Conservation (phyloP, 2,888 invertebrate genomes). For the Atherix ibis region DNA sequence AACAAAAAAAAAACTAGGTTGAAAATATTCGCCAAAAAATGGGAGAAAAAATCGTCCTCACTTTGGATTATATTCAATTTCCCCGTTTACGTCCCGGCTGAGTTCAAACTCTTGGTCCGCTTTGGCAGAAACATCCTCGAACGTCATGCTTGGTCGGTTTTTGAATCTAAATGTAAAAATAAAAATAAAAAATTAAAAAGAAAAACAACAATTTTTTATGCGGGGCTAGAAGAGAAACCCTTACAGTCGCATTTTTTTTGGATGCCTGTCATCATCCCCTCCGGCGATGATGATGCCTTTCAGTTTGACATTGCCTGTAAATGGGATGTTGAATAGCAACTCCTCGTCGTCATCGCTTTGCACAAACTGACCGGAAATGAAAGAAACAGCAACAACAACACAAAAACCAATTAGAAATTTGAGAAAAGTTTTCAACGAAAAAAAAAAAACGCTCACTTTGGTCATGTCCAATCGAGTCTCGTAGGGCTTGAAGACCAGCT, state of each 20-base stretch:
- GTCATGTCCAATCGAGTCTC: slow-evolving; percentile 63
- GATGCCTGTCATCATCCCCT: slow-evolving; percentile 75
- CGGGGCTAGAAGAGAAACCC: too few species aligned
- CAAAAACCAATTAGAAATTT: too few species aligned
- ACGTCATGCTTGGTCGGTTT: slow-evolving; percentile 86
- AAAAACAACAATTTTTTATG: slow-evolving; percentile 4
- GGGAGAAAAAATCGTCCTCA: slow-evolving; percentile 23
- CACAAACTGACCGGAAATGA: slow-evolving; percentile 84
- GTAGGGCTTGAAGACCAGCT: slow-evolving; percentile 82
- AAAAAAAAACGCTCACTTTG: slow-evolving; percentile 39
- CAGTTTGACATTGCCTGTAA: slow-evolving; percentile 87
- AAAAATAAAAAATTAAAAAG: slow-evolving; percentile 10
- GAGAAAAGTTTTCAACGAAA: not conserved
- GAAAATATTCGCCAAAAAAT: not conserved
- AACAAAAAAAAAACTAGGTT: too few species aligned
- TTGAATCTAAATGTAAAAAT: slow-evolving; percentile 75
- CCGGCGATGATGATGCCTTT: slow-evolving; percentile 87
- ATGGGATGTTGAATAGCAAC: slow-evolving; percentile 90
- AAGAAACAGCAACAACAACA: too few species aligned
- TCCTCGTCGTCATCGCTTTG: slow-evolving; percentile 95
- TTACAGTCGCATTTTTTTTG: slow-evolving; percentile 74
- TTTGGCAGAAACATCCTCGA: slow-evolving; percentile 61
- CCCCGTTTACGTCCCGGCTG: slow-evolving; percentile 58
- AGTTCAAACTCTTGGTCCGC: slow-evolving; percentile 86
- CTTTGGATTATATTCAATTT: slow-evolving; percentile 82